These are phyloP conservation scores for Rhopalosiphum maidis DNA, from an alignment of 1,140 invertebrate species.

Conservation along the genomic window DNA sequence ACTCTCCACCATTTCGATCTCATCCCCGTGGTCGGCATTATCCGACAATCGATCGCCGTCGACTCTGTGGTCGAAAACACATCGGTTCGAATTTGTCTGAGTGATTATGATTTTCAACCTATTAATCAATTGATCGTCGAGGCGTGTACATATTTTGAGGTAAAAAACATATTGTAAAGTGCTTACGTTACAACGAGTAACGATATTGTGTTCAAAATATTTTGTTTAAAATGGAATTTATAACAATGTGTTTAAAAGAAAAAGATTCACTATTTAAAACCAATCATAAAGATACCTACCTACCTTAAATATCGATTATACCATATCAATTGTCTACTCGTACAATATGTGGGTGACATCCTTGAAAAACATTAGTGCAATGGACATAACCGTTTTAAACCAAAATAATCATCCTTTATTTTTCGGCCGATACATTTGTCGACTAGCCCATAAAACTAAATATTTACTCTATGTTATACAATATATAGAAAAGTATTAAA, in stretches of 20 bases:
- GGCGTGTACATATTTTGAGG: not conserved
- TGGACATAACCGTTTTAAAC: not conserved
- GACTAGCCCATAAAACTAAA: too few relatives aligned
- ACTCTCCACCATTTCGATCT: not conserved
- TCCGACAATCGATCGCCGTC: not conserved
- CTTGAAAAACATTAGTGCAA: not conserved
- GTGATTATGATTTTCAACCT: not conserved
- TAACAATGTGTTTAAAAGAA: not conserved
- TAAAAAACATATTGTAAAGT: not conserved
- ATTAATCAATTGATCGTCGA: constrained; percentile 1
- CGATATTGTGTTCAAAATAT: not conserved
- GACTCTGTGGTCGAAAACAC: constrained; percentile 14
- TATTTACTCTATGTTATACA: too few relatives aligned
- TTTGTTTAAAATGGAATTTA: not conserved
- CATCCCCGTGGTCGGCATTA: not conserved
- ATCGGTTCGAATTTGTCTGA: constrained; percentile 17
- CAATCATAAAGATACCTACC: not conserved
- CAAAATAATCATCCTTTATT: not conserved
- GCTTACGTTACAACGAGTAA: not conserved
- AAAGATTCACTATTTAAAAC: not conserved
- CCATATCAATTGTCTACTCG: not conserved
- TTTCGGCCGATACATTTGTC: not conserved
- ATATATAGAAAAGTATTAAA: not conserved
- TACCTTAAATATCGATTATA: not conserved
- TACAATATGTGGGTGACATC: not conserved